Conservation (phyloP, 2,888 invertebrate species). For the Taenaris catops region DNA sequence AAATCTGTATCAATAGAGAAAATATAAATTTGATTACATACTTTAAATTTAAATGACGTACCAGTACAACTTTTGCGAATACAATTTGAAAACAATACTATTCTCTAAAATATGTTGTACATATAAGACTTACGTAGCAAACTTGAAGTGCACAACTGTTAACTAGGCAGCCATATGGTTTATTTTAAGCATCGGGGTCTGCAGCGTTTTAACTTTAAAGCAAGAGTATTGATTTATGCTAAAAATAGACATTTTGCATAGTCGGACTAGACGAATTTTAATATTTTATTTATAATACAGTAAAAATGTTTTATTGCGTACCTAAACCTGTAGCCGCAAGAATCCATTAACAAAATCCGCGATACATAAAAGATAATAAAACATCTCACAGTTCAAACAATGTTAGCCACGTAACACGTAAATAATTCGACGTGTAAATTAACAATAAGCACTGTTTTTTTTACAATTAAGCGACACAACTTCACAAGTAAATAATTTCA, state of each 20-base stretch:
- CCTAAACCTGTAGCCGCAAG: neutral
- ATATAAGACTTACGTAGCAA: constrained; percentile 2
- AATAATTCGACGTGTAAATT: constrained; percentile 3
- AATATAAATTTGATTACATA: too few species aligned
- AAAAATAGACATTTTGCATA: constrained; percentile 22
- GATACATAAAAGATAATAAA: too few species aligned
- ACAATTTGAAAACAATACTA: neutral
- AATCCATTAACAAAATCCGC: neutral
- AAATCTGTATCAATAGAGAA: too few species aligned
- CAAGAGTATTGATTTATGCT: constrained; percentile 26
- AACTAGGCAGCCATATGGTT: constrained; percentile 22
- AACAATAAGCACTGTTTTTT: neutral
- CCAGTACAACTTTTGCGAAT: too few species aligned
- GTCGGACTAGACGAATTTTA: neutral
- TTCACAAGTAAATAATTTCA: constrained; percentile 5
- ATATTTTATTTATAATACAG: neutral
- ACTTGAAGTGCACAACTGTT: constrained; percentile 9
- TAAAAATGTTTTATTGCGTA: constrained; percentile 1
- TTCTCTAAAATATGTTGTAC: constrained; percentile 3
- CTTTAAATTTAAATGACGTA: too few species aligned
- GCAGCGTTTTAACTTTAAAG: constrained; percentile 22
- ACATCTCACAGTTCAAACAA: too few species aligned
- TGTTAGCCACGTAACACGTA: constrained; percentile 1
- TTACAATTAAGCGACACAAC: too few species aligned
- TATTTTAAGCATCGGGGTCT: constrained; percentile 24